Conservation (phyloP, 2,888 invertebrate genomes). For the Hoplodrina ambigua region DNA sequence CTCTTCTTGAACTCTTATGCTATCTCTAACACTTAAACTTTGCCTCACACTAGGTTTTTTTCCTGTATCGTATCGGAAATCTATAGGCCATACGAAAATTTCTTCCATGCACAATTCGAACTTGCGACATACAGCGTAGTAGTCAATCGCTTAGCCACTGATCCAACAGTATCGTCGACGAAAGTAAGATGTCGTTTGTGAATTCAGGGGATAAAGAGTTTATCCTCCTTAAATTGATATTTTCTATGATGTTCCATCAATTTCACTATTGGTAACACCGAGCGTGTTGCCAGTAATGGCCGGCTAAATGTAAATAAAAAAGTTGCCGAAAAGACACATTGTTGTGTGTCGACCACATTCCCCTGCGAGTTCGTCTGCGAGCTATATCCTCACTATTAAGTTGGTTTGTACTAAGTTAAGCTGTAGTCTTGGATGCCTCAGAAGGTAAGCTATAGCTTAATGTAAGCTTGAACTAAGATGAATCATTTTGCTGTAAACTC, state of each 20-base stretch:
- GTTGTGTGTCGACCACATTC: conserved; percentile 6
- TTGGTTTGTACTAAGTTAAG: conserved; percentile 19
- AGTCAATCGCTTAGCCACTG: too few species aligned
- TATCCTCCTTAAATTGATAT: too few species aligned
- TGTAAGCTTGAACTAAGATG: not conserved
- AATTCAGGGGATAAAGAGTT: too few species aligned
- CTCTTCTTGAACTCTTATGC: too few species aligned
- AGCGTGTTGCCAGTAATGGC: not conserved
- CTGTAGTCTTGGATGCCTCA: conserved; percentile 2
- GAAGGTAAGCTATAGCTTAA: not conserved
- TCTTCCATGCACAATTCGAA: too few species aligned
- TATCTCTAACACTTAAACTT: too few species aligned
- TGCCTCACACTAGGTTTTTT: too few species aligned
- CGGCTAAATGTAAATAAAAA: conserved; percentile 15
- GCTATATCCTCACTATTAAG: conserved; percentile 2
- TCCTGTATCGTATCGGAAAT: too few species aligned
- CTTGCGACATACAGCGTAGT: too few species aligned
- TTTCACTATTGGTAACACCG: not conserved
- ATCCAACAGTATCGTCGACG: too few species aligned
- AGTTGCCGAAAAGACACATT: not conserved
- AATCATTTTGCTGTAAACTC: not conserved
- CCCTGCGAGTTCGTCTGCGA: conserved; percentile 2
- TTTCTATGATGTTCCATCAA: not conserved
- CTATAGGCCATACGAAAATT: too few species aligned
- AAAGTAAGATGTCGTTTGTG: too few species aligned